Conservation (phyloP, 2,797 vertebrate genomes). For the Emydoidea blandingii region DNA sequence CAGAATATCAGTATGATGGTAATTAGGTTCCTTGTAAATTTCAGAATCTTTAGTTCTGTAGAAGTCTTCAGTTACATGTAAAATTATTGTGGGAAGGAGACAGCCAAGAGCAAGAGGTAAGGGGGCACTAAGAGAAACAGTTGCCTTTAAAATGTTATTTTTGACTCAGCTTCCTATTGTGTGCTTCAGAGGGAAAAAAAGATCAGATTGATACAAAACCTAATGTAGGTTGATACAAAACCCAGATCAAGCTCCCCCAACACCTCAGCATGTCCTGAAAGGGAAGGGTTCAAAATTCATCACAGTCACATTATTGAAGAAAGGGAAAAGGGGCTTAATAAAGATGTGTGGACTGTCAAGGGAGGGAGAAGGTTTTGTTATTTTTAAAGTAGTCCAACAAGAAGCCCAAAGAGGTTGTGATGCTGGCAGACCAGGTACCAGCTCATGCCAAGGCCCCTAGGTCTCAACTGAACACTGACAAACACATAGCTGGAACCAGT, state of each 20-base stretch:
- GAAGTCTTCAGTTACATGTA: neutral
- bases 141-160: neutral
- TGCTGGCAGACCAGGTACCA: neutral
- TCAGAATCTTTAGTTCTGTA: neutral
- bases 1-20: neutral
- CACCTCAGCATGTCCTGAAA: neutral
- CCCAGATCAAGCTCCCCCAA: neutral
- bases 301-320: neutral
- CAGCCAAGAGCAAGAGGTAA: neutral
- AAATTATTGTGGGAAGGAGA: neutral
- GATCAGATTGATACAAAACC: neutral
- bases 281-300: neutral
- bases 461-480: too few species aligned
- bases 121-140: neutral
- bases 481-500: too few species aligned
- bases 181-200: neutral
- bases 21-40: neutral
- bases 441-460: neutral
- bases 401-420: neutral
- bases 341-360: neutral
- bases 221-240: fast-evolving
- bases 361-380: neutral
- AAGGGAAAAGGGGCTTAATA: neutral
- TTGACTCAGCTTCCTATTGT: neutral
- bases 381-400: neutral